These are phyloP conservation scores for Perca fluviatilis DNA, from an alignment of 2,113 vertebrate genomes.

Conservation along the genomic window DNA sequence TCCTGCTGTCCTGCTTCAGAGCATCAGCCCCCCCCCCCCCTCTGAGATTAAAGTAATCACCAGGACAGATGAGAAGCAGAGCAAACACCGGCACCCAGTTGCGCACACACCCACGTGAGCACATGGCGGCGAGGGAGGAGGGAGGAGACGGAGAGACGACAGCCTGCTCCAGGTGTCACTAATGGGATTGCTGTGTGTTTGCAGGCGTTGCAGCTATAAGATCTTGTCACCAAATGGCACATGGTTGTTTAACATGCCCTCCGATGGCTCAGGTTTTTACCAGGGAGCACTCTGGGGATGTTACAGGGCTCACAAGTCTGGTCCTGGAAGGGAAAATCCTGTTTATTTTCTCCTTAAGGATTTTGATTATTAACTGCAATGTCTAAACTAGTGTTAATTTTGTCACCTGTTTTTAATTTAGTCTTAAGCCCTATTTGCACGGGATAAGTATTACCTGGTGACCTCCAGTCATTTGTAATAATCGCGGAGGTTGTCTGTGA, in stretches of 20 bases:
- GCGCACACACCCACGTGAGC: constrained; percentile 61
- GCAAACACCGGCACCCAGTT: constrained; percentile 71
- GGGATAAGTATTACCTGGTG: no score
- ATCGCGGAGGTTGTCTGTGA: no score
- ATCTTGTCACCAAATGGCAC: constrained; percentile 73
- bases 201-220: constrained; percentile 51
- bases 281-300: constrained; percentile 21
- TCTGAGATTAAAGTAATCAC: constrained; percentile 84
- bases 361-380: no score
- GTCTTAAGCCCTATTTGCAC: no score
- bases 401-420: no score
- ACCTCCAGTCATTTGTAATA: no score
- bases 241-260: constrained; percentile 62
- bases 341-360: no score
- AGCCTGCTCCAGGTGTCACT: constrained; percentile 73
- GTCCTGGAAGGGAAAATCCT: no score
- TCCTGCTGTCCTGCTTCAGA: constrained; percentile 73
- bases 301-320: background rate
- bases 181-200: constrained; percentile 78
- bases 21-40: constrained; percentile 54
- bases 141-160: constrained; percentile 16
- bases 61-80: constrained; percentile 77
- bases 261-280: constrained; percentile 37
- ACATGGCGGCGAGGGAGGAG: constrained; percentile 52
- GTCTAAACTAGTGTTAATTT: no score